phyloP scores from a whole-genome alignment of 2,888 invertebrate species.

The Pandemis corylana region DNA sequence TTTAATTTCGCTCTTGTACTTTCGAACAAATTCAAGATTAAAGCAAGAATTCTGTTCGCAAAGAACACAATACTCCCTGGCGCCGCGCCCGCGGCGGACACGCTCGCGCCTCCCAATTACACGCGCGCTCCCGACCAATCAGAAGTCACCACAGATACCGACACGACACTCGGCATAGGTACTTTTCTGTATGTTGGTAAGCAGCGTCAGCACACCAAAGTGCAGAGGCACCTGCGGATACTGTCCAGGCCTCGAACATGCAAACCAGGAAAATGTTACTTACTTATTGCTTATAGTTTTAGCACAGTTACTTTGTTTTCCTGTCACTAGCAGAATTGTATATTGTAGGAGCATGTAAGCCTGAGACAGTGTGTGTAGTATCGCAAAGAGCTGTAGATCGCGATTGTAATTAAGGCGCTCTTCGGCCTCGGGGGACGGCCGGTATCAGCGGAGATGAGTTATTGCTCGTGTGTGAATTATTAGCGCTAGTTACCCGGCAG shows the following conservation, averaged over 20 bases:
- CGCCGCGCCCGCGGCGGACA: slow-evolving; percentile 8
- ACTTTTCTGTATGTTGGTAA: no score
- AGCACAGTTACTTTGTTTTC: background rate
- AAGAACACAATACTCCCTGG: background rate
- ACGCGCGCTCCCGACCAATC: background rate
- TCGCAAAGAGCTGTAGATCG: background rate
- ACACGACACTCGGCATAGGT: no score
- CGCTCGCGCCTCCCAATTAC: slow-evolving; percentile 20
- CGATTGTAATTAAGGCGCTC: slow-evolving; percentile 18
- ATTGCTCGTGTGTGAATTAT: slow-evolving; percentile 37
- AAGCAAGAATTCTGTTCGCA: slow-evolving; percentile 3
- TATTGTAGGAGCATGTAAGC: background rate
- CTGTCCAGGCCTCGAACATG: no score
- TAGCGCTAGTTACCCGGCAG: slow-evolving; percentile 6
- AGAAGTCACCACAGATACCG: background rate
- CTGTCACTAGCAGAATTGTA: background rate
- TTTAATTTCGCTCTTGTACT: slow-evolving; percentile 5
- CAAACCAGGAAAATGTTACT: no score
- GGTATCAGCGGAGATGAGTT: slow-evolving; percentile 24
- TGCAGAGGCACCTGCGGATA: no score
- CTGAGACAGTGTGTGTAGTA: background rate
- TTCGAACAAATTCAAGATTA: background rate
- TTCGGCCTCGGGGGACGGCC: slow-evolving; percentile 3
- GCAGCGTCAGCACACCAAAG: no score
- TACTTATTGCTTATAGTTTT: background rate